phyloP scores from a whole-genome alignment of 92 coral and sea anemone genomes.

The Actinostola sp. region DNA sequence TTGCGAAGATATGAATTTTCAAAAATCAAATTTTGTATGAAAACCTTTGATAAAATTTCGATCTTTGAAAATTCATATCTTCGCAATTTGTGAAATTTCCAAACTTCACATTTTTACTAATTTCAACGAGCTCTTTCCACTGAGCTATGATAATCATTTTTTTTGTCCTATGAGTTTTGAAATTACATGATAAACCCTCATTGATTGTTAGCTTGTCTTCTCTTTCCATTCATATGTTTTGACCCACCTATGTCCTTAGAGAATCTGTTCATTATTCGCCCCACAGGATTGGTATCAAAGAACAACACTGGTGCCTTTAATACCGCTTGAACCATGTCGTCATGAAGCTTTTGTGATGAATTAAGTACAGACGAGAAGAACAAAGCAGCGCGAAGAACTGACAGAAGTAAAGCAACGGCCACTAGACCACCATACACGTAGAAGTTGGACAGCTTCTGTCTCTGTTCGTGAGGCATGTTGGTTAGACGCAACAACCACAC shows the following conservation, averaged over 20 bases:
- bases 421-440: slow-evolving; percentile 57
- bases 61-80: too few species aligned
- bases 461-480: slow-evolving; percentile 29
- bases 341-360: slow-evolving; percentile 52
- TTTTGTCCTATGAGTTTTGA: too few species aligned
- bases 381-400: slow-evolving; percentile 56
- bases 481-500: slow-evolving; percentile 58
- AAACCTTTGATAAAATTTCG: too few species aligned
- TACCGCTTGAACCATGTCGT: slow-evolving; percentile 47
- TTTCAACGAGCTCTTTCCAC: too few species aligned
- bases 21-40: too few species aligned
- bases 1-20: too few species aligned
- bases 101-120: too few species aligned
- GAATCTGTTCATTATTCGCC: slow-evolving; percentile 64
- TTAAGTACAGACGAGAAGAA: slow-evolving; percentile 53
- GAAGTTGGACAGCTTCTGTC: slow-evolving; percentile 34
- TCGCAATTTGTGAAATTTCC: too few species aligned
- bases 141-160: too few species aligned
- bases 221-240: neutral
- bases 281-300: slow-evolving; percentile 63
- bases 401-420: slow-evolving; percentile 53
- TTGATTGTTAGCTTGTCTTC: neutral
- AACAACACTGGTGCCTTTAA: slow-evolving; percentile 63
- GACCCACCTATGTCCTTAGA: slow-evolving; percentile 59
- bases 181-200: too few species aligned